Evolutionary conservation across 2,113 vertebrate species (phyloP).

Genomic region (Pseudorasbora parva): DNA sequence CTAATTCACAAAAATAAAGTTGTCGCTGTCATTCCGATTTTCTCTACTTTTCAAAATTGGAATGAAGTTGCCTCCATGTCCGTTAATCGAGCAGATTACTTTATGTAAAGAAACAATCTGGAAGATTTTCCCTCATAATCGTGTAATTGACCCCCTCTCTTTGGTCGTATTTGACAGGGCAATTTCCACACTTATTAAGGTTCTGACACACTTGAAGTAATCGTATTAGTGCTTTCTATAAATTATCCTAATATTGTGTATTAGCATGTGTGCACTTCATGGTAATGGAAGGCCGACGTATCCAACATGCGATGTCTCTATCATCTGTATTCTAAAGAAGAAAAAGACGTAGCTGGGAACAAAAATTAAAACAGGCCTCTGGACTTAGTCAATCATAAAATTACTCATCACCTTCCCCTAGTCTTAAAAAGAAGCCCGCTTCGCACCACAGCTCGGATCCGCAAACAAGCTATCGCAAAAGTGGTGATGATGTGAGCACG

Average conservation of each 20-base stretch:
- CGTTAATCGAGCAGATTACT: conserved; percentile 80
- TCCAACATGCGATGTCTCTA: conserved; percentile 72
- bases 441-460: conserved; percentile 34
- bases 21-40: conserved; percentile 79
- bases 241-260: conserved; percentile 76
- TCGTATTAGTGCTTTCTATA: conserved; percentile 81
- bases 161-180: conserved; percentile 81
- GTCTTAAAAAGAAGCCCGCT: conserved; percentile 21
- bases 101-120: conserved; percentile 81
- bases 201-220: conserved; percentile 83
- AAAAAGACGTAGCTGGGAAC: conserved; percentile 34
- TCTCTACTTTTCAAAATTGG: conserved; percentile 70
- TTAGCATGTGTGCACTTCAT: conserved; percentile 63
- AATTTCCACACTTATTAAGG: conserved; percentile 88
- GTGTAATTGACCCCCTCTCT: conserved; percentile 78
- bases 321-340: conserved; percentile 65
- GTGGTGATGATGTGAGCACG: not conserved
- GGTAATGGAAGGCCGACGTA: conserved; percentile 62
- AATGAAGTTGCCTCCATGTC: conserved; percentile 74
- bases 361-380: not conserved
- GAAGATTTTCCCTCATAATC: conserved; percentile 76
- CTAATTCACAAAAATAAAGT: conserved; percentile 78
- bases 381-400: conserved; percentile 60
- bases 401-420: conserved; percentile 34
- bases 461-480: conserved; percentile 27